Evolutionary conservation across 2,113 vertebrate genomes (phyloP).

Genomic region (Zosterops japonicus): DNA sequence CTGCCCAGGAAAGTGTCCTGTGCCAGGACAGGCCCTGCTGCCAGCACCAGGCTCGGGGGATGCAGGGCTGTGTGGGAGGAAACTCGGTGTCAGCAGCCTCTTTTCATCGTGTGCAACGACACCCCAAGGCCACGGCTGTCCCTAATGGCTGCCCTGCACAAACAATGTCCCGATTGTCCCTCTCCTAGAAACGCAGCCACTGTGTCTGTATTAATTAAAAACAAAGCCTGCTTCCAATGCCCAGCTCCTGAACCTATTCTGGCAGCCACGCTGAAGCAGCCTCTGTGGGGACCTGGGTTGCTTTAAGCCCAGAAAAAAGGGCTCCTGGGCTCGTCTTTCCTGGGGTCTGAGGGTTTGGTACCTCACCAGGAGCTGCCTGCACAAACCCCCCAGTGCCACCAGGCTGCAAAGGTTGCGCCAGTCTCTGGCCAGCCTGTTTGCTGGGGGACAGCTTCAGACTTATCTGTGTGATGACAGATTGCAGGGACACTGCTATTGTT

Average conservation of each 20-base stretch:
- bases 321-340: rapidly evolving
- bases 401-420: not conserved
- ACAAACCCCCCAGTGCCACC: rapidly evolving
- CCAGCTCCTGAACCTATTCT: not conserved
- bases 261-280: not conserved
- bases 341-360: not conserved
- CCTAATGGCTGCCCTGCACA: rapidly evolving
- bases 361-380: not conserved
- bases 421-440: not conserved
- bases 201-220: not conserved
- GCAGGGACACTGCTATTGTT: not conserved
- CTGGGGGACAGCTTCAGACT: not conserved
- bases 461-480: not conserved
- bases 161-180: slow-evolving; percentile 17
- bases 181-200: not conserved
- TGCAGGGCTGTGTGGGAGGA: not conserved
- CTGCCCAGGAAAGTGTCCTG: not conserved
- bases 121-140: not conserved
- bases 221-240: not conserved
- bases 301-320: not conserved
- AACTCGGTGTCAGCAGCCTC: not conserved
- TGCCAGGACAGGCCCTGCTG: not conserved
- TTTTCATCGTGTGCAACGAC: not conserved
- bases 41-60: not conserved
- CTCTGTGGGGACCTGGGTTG: not conserved